Evolutionary conservation across 2,797 vertebrate genomes (phyloP).

Genomic region (Parotocinclus haroldoi): DNA sequence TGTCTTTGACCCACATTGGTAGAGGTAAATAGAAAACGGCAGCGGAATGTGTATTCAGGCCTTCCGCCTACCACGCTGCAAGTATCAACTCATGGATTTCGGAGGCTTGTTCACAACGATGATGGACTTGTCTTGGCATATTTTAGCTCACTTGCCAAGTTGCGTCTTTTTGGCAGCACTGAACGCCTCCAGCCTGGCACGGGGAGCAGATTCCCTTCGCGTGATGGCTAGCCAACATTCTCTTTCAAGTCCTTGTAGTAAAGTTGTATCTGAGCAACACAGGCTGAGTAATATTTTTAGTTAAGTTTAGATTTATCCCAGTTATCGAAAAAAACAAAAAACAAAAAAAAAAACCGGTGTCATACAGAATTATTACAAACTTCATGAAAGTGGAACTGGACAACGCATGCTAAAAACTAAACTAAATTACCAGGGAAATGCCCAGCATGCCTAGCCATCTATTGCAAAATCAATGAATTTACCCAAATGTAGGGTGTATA

Average conservation of each 20-base stretch:
- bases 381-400: too few relatives aligned
- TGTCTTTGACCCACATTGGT: conserved; percentile 4
- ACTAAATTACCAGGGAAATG: too few relatives aligned
- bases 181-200: conserved; percentile 26
- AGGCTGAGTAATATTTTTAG: conserved; percentile 3
- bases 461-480: too few relatives aligned
- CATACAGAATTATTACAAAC: too few relatives aligned
- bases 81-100: conserved; percentile 34
- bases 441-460: too few relatives aligned
- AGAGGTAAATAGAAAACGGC: conserved; percentile 7
- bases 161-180: conserved; percentile 41
- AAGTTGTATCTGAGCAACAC: conserved; percentile 40
- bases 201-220: conserved; percentile 35
- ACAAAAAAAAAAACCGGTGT: too few relatives aligned
- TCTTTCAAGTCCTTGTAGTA: conserved; percentile 35
- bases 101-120: conserved; percentile 43
- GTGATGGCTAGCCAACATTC: conserved; percentile 30
- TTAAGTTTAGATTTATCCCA: too few relatives aligned
- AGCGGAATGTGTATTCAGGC: conserved; percentile 20
- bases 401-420: too few relatives aligned
- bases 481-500: too few relatives aligned
- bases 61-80: conserved; percentile 45
- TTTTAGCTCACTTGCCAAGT: conserved; percentile 38
- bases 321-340: too few relatives aligned
- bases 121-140: conserved; percentile 56